Evolutionary conservation across 53 echinoderm and acorn worm genomes (phyloP), one percentile per base, ranked within the genome.

Genomic region (Hippasteria phrygiana): DNA sequence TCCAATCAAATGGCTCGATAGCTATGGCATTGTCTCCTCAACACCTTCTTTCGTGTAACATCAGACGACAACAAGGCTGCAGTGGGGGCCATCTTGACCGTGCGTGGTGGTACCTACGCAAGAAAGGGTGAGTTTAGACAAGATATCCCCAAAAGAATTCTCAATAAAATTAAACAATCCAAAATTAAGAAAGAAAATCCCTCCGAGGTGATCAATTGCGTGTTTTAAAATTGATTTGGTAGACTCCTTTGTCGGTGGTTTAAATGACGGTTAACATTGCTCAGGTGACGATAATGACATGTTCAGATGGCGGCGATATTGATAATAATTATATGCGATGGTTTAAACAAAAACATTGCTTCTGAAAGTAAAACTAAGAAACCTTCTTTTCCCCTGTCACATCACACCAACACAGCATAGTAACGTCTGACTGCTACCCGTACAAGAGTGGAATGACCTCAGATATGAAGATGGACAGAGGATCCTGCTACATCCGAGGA

Each of bases 31-130:
- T 97, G 18, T 97, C 97, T 27, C 94, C 95, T 17, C 97, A 97
- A 43, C 97, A 97, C 73, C 88, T 97, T 31, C 64, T 97, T 6
- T 97, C 97, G 1, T 97, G 97, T 62, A 97, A 97, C 83, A 89
- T 93, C 28, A 92, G 94, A 62, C 90, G 97, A 32, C 97, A 97
- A 77, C 97, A 95, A 53, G 97, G 97, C 26, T 97, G 97, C 40
- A 43, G 87, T 43, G 97, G 97, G 14, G 97, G 97, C 46, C 94
- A 97, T 93, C 92, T 95, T 79, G 97, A 97, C 72, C 75, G 97
- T 59, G 97, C 97, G 2, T 97, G 97, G 97, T 97, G 95, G 95
- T 97, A 90, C 82, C 77, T 97, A 76, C 88, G 97, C 77, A 97
- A 94, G 80, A 88, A 90, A 72, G 97, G 97, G 97, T 97, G 89